Evolutionary conservation across 2,888 invertebrate genomes (phyloP), one percentile per base, ranked within the genome.

Genomic region (Monochamus alternatus): DNA sequence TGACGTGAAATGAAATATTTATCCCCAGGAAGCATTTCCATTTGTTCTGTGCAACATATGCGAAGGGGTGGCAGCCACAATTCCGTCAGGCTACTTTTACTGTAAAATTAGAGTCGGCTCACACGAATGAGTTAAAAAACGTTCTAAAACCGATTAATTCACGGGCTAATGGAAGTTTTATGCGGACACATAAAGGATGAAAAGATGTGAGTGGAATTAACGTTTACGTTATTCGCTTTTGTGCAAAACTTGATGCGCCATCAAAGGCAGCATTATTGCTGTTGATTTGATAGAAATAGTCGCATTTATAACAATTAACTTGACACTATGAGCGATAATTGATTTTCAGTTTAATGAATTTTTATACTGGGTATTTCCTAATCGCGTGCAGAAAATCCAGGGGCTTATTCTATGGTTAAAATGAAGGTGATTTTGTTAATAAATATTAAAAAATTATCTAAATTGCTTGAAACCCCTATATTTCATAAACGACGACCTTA

Each of bases 51-150:
- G n/a, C 10, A 47, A 47, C 47, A 47, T 47, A 55, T 22, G 55
- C 1, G 22, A 14, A 55, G 7, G 7, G 22, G 14, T n/a, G 55
- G n/a, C 38, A 38, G 7, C 2, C 4, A 55, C 55, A 55, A 55
- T 55, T 55, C 55, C 22, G n/a, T 55, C 14, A n/a, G 55, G n/a
- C n/a, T 55, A 47, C 10, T 55, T 55, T 55, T 55, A 55, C 4
- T 4, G 14, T 55, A 7, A 22, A 55, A 55, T 55, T 55, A 55
- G 12, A 3, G 55, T 55, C 55, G 55, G 55, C 55, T 55, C 14
- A 55, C 7, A 55, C 64, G 47, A 47, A 47, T 47, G 64, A 30
- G 64, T 64, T 64, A 51, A 64, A 64, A 64, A 64, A 64, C 64
- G 64, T 30, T 64, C 44, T 47, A 30, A 47, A 63, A 63, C 10